phyloP scores from a whole-genome alignment of 2,113 vertebrate species.

The Theropithecus gelada region DNA sequence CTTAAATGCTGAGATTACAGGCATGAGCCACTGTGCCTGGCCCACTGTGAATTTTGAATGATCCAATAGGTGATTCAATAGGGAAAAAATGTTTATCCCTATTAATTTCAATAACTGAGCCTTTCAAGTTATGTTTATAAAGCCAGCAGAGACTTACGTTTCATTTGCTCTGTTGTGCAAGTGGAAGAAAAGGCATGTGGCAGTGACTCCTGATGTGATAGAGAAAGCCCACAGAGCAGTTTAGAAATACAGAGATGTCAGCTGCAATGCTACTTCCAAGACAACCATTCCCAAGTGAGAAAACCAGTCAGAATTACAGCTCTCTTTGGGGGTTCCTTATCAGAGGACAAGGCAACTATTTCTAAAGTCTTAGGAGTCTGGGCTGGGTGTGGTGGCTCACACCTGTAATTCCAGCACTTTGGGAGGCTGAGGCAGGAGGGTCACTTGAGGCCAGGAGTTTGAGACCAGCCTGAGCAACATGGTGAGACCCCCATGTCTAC shows the following conservation, averaged over 20 bases:
- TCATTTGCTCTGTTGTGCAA: background rate
- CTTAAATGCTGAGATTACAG: no score
- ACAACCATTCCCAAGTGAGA: background rate
- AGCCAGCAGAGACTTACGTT: background rate
- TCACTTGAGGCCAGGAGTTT: no score
- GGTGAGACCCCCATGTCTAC: no score
- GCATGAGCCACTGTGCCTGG: no score
- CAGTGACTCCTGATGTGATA: background rate
- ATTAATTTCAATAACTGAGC: background rate
- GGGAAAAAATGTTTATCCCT: background rate
- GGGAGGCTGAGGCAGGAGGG: no score
- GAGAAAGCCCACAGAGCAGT: background rate
- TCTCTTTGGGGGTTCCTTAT: background rate
- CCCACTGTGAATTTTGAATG: background rate
- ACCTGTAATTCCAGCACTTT: no score
- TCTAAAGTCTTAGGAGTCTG: background rate
- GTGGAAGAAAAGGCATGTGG: background rate
- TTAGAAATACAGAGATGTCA: background rate
- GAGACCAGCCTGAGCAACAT: no score
- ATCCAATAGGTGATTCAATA: rapidly evolving
- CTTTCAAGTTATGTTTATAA: background rate
- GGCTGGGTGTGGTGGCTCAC: no score
- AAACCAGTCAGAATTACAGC: background rate
- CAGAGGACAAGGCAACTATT: background rate
- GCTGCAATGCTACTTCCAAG: background rate